Percentiles rank a stretch among this genome's conserved stretches.
phyloP scores from a whole-genome alignment of 2,113 vertebrate genomes.

The Toxostoma redivivum region DNA sequence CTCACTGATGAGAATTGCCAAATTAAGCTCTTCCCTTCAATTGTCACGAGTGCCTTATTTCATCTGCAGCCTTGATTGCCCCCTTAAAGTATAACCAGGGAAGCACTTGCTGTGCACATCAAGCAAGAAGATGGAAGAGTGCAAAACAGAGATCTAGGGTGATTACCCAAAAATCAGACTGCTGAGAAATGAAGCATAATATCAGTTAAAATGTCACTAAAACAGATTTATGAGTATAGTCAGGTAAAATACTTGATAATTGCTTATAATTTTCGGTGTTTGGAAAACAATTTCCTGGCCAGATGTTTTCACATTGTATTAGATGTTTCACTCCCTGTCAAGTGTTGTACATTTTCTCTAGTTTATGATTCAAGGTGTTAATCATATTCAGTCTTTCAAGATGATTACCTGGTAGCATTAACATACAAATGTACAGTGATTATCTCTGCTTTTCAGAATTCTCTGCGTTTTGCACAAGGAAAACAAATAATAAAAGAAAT shows the following conservation, averaged over 20 bases:
- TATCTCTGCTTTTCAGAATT: slow-evolving; percentile 36
- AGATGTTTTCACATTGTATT: slow-evolving; percentile 57
- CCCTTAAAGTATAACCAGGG: slow-evolving; percentile 13
- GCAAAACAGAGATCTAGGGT: slow-evolving; percentile 4
- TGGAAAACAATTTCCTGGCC: slow-evolving; percentile 67
- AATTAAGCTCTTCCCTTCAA: slow-evolving; percentile 32
- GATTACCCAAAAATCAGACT: slow-evolving; percentile 48
- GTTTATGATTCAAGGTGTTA: slow-evolving; percentile 46
- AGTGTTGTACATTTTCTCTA: slow-evolving; percentile 34
- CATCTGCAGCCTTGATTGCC: slow-evolving; percentile 42
- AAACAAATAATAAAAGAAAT: slow-evolving; percentile 40
- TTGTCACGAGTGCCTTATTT: background rate
- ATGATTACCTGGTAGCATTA: slow-evolving; percentile 61
- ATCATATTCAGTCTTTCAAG: slow-evolving; percentile 49
- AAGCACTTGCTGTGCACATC: slow-evolving; percentile 34
- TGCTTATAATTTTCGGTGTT: slow-evolving; percentile 68
- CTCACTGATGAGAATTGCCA: slow-evolving; percentile 3
- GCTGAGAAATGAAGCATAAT: slow-evolving; percentile 30
- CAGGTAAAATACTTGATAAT: slow-evolving; percentile 66
- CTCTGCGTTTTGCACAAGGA: background rate
- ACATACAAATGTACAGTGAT: slow-evolving; percentile 64
- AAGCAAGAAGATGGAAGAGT: background rate
- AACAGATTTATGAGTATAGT: slow-evolving; percentile 49
- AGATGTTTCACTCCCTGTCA: slow-evolving; percentile 30
- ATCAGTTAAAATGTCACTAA: slow-evolving; percentile 50